Evolutionary conservation across 2,797 vertebrate genomes (phyloP).

Genomic region (Mus minutoides): DNA sequence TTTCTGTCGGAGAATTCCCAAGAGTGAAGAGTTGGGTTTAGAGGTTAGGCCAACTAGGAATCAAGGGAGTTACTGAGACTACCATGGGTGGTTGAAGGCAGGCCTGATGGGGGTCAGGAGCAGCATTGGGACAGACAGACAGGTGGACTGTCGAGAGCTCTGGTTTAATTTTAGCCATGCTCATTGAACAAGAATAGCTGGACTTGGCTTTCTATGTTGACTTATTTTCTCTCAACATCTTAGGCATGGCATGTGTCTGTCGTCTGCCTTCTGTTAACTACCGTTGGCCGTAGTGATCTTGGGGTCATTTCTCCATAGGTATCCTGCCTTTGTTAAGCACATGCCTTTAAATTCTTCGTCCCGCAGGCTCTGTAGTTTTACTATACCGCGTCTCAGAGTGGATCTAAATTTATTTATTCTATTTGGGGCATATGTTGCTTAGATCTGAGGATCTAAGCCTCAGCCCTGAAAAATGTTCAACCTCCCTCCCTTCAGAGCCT

Average conservation of each 20-base stretch:
- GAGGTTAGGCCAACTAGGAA: not conserved
- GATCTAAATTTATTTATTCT: constrained; percentile 36
- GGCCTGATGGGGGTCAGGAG: not conserved
- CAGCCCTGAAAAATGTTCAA: not conserved
- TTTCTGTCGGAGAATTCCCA: not conserved
- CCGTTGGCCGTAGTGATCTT: not conserved
- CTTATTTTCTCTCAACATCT: constrained; percentile 8
- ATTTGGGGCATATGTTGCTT: not conserved
- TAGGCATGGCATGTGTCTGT: not conserved
- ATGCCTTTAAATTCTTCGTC: not conserved
- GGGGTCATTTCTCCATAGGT: not conserved
- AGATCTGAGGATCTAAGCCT: not conserved
- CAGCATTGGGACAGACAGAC: not conserved
- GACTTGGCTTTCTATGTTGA: not conserved
- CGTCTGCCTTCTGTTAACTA: not conserved
- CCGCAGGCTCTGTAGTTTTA: not conserved
- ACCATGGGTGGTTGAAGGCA: not conserved
- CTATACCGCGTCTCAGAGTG: not conserved
- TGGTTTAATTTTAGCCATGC: not conserved
- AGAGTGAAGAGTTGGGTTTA: not conserved
- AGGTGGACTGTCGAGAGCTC: not conserved
- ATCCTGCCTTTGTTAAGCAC: not conserved
- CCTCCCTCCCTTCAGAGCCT: not conserved
- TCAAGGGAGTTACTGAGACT: not conserved
- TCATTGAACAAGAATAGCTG: not conserved